Percentiles rank a stretch among this genome's conserved stretches.
Evolutionary conservation across 2,888 invertebrate species (phyloP).

Genomic region (Galerucella nymphaeae): DNA sequence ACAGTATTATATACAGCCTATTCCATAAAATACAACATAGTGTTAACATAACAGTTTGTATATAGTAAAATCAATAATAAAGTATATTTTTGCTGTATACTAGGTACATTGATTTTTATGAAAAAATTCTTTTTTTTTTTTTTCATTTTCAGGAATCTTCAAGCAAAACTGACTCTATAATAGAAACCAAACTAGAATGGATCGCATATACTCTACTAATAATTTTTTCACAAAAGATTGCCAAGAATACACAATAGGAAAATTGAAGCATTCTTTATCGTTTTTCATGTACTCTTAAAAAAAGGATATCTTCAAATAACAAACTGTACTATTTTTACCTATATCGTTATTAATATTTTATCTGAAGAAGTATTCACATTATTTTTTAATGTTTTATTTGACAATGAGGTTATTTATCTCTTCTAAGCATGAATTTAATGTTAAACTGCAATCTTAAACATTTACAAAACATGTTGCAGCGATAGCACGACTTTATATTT

Average conservation of each 20-base stretch:
- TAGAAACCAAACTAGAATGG: too few species aligned
- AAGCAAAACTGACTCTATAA: too few species aligned
- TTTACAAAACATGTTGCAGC: conserved; percentile 11
- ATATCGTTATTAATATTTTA: neutral
- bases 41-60: conserved; percentile 5
- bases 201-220: too few species aligned
- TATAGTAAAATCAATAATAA: too few species aligned
- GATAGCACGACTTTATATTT: conserved; percentile 8
- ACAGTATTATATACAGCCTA: neutral
- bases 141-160: too few species aligned
- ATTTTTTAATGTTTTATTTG: neutral
- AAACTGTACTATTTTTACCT: neutral
- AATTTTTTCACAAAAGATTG: too few species aligned
- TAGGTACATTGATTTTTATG: neutral
- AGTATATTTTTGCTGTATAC: too few species aligned
- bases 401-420: conserved; percentile 6
- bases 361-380: neutral
- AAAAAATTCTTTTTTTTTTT: neutral
- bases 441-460: conserved; percentile 23
- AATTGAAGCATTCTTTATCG: too few species aligned
- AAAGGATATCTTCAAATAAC: neutral
- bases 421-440: neutral
- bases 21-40: conserved; percentile 4
- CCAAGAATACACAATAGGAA: too few species aligned
- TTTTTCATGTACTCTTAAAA: too few species aligned